Evolutionary conservation across 2,888 invertebrate genomes (phyloP), one percentile per base, ranked within the genome.

Genomic region (Anoncus sp.): DNA sequence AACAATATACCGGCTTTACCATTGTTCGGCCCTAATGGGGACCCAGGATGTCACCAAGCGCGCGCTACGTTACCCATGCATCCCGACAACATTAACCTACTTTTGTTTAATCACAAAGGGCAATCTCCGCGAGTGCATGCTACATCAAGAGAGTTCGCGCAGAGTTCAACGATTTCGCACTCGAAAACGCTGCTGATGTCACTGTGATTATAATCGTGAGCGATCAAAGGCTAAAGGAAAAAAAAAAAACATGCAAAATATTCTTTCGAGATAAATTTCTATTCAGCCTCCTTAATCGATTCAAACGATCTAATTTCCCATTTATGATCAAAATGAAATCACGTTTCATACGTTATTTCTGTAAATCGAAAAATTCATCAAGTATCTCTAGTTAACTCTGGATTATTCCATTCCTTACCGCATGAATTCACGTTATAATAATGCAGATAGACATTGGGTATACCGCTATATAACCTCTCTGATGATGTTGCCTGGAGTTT

Each of bases 31-130:
- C 75, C 78, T 83, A 82, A 83, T 83, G 81, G 82, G 62, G 77
- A 59, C 63, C 71, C 86, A 83, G 86, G 85, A 86, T 86, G 86
- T 86, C 85, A 85, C 83, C 83, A n/a, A n/a, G n/a, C n/a, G 82
- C 24, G 66, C 82, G 82, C 85, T 82, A 82, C 83, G 82, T 82
- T 82, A 83, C 81, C 81, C 85, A 75, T 81, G 81, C 76, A 83
- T 84, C 82, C 78, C 82, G 81, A 81, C 78, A 84, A 80, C 83
- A 84, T 86, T 86, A 86, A 86, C 86, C 86, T 79, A 86, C 86
- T 86, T 86, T 86, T 85, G 81, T 84, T 83, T 79, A 81, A 86
- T 86, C 86, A 81, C 82, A 82, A 86, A 85, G 85, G 82, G 66
- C 79, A 71, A 81, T 83, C 81, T 82, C 62, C 31, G 67, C 65